Base-by-base conservation (phyloP, 2,888 invertebrate species). In the Apoda limacodes region DNA sequence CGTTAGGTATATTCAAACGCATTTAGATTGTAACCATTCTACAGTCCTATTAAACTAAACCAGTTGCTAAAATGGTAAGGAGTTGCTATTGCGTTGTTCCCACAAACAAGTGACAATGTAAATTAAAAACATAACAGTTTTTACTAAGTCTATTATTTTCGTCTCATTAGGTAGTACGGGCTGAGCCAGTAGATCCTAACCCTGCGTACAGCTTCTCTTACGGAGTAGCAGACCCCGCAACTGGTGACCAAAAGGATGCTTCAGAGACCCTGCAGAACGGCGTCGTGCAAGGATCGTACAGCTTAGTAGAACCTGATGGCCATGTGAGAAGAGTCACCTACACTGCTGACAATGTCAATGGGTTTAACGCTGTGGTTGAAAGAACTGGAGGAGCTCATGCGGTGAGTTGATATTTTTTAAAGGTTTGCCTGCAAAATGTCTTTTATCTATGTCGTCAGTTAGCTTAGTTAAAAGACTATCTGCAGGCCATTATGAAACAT, bases 301-400 rank as follows among this genome's bases (percentile, higher is more conserved):
- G 82, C 50, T 59, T 82, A 36, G 80, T 81, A 15, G 82, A 82
- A 36, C 82, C 82, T 2, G 82, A 82, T 41, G 82, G 82, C 20
- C 80, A 82, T 46, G 39, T 82, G 1, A 54, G 82, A 22, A 61
- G 70, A 41, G 82, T 82, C 26, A 80, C 82, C 9, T 82, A 82
- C 58, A 82, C 82, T n/a, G 82, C 82, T 1, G 82, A 82, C 44
- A 72, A 81, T 28, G 46, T 81, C 34, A 80, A 82, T 44, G 82
- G 82, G 0, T 82, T 82, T 60, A 82, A 82, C 42, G 82, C 82
- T 4, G 82, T 81, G 4, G 82, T 82, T 2, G 80, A 82, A 45
- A 68, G 82, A 50, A 68, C 76, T 2, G 82, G 82, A 2, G 67
- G 51, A 5, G 63, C 63, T 13, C 76, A 78, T 45, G 69, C 66